These are phyloP conservation scores for Pseudotriccus pelzelni DNA, from an alignment of 2,797 vertebrate species.

Conservation along the genomic window DNA sequence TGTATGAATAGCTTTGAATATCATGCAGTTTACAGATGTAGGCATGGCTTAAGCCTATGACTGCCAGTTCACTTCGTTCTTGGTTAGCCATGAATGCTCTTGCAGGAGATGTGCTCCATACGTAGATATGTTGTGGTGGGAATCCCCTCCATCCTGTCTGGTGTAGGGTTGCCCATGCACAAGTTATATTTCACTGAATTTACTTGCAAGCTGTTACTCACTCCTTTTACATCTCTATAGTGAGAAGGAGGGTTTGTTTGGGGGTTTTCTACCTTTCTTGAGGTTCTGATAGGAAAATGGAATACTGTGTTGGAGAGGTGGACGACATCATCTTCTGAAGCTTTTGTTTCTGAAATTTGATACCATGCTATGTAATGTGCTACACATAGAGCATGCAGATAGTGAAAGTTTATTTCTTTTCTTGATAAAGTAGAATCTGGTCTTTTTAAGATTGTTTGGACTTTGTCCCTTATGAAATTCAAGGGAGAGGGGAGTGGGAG, in stretches of 20 bases:
- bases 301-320: not conserved
- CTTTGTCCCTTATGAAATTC: not conserved
- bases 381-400: not conserved
- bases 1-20: not conserved
- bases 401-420: not conserved
- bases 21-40: not conserved
- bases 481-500: fast-evolving
- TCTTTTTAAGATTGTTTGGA: not conserved
- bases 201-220: not conserved
- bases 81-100: not conserved
- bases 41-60: fast-evolving
- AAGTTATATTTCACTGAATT: not conserved
- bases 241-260: not conserved
- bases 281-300: not conserved
- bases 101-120: not conserved
- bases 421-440: not conserved
- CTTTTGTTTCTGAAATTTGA: not conserved
- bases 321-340: fast-evolving
- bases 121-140: not conserved
- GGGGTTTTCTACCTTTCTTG: fast-evolving
- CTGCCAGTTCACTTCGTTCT: not conserved
- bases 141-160: not conserved
- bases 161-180: not conserved
- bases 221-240: not conserved
- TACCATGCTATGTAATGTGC: not conserved